Conservation (phyloP, 2,113 vertebrate species). For the Rhizomys pruinosus region DNA sequence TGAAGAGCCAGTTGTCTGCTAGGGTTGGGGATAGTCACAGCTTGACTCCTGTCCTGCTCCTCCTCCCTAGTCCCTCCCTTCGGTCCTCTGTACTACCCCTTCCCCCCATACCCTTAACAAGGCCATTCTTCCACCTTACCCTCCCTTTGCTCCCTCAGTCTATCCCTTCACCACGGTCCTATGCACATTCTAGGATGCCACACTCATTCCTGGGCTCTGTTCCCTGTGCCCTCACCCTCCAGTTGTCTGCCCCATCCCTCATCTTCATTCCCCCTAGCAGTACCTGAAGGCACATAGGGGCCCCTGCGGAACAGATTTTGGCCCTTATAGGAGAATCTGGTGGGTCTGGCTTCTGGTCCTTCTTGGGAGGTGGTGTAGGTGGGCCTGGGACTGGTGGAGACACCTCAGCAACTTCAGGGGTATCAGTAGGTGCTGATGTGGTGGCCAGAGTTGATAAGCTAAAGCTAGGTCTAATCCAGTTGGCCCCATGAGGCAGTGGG, state of each 20-base stretch:
- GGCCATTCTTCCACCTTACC: not conserved
- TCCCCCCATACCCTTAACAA: not conserved
- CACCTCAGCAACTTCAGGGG: slow-evolving; percentile 51
- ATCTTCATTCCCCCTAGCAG: slow-evolving; percentile 42
- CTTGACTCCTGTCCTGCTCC: slow-evolving; percentile 72
- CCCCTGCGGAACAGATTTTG: slow-evolving; percentile 77
- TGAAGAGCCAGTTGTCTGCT: slow-evolving; percentile 84
- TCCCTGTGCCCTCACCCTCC: not conserved
- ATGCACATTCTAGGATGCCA: not conserved
- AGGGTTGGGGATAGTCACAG: slow-evolving; percentile 72
- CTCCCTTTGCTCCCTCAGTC: slow-evolving; percentile 31
- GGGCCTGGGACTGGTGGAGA: slow-evolving; percentile 60
- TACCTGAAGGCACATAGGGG: slow-evolving; percentile 78
- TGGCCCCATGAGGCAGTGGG: slow-evolving; percentile 68
- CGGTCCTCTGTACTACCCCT: not conserved
- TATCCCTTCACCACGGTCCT: not conserved
- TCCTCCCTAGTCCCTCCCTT: slow-evolving; percentile 59
- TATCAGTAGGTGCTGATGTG: slow-evolving; percentile 51
- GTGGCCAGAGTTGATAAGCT: slow-evolving; percentile 51
- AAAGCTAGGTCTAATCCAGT: slow-evolving; percentile 77
- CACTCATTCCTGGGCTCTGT: not conserved
- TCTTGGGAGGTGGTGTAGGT: slow-evolving; percentile 72
- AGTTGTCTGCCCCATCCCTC: not conserved
- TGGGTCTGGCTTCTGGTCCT: slow-evolving; percentile 71
- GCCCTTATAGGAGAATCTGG: slow-evolving; percentile 77